Evolutionary conservation across 92 coral and sea anemone species (phyloP).

Genomic region (Umimayanthus chanpuru): DNA sequence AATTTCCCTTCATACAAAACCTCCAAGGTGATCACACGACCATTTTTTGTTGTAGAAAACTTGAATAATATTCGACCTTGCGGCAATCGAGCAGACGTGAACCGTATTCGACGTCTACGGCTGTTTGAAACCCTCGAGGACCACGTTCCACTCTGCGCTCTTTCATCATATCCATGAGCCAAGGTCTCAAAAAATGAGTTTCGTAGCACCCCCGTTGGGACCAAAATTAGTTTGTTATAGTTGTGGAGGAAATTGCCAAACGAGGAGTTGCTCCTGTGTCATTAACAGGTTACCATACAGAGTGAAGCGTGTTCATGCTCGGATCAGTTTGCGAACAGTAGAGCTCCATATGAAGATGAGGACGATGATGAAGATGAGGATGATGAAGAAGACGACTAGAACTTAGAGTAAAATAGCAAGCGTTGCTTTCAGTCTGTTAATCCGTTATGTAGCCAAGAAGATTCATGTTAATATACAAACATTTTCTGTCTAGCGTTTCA

Average conservation of each 20-base stretch:
- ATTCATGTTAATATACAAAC: constrained; percentile 5
- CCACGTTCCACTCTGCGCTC: no score
- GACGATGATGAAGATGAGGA: constrained; percentile 21
- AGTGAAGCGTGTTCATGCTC: constrained; percentile 51
- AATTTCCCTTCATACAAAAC: no score
- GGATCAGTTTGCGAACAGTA: constrained; percentile 43
- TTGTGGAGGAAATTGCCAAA: constrained; percentile 56
- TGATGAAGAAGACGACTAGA: constrained; percentile 3
- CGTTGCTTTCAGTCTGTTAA: constrained; percentile 14
- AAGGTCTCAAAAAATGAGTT: no score
- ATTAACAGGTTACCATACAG: constrained; percentile 44
- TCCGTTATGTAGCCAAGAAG: constrained; percentile 9
- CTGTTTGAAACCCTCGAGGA: no score
- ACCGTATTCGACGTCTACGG: no score
- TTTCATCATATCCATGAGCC: no score
- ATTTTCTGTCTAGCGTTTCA: constrained; percentile 11
- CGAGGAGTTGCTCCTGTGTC: constrained; percentile 55
- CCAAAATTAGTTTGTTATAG: constrained; percentile 49
- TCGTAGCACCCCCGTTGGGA: no score
- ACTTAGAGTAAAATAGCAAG: constrained; percentile 11
- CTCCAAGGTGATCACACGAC: no score
- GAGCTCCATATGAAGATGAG: neutral
- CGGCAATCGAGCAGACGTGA: no score
- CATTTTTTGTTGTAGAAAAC: no score
- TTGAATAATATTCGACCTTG: no score